Base-by-base conservation (phyloP, 2,113 vertebrate genomes). In the Theristicus caerulescens region DNA sequence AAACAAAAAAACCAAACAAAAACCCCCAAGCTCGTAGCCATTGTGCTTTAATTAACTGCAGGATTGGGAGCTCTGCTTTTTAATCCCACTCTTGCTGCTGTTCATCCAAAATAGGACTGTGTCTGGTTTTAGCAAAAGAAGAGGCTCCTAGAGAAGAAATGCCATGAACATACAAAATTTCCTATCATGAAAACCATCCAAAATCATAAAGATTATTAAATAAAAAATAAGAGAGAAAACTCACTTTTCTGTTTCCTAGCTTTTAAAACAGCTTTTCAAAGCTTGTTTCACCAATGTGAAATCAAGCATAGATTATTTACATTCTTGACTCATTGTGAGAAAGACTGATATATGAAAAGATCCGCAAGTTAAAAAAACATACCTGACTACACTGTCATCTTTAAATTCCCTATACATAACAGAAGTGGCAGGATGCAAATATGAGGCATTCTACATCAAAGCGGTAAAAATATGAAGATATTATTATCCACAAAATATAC, bases 401-500 rank as follows among this genome's bases (percentile, higher is more conserved):
- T 89, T 70, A 94, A 95, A 58, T 71, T 95, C 72, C n/a, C 47
- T 61, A 32, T 67, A 87, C 47, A 40, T 90, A 95, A 52, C 29
- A 69, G 29, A 93, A 95, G 24, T 83, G 88, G 65, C 88, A 84
- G 67, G 72, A 88, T 96, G 90, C 90, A 96, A 96, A 92, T 91
- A 78, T 21, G 65, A 95, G 47, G 61, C 38, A 72, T 82, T 94
- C 80, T 65, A 91, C 74, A 94, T 94, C 61, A 92, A 96, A 94
- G 86, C 36, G 7, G 8, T 74, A 86, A 88, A 95, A 94, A 81
- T 49, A 67, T 49, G 36, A 94, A 88, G 72, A 67, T 86, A 31
- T 14, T 71, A 44, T 73, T 74, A 82, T 79, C 25, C 12, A 47
- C 55, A 67, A 93, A 84, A 72, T 34, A 72, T 57, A 62, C 34